Evolutionary conservation across 1,140 invertebrate genomes (phyloP).

Genomic region (Marisa cornuarietis): DNA sequence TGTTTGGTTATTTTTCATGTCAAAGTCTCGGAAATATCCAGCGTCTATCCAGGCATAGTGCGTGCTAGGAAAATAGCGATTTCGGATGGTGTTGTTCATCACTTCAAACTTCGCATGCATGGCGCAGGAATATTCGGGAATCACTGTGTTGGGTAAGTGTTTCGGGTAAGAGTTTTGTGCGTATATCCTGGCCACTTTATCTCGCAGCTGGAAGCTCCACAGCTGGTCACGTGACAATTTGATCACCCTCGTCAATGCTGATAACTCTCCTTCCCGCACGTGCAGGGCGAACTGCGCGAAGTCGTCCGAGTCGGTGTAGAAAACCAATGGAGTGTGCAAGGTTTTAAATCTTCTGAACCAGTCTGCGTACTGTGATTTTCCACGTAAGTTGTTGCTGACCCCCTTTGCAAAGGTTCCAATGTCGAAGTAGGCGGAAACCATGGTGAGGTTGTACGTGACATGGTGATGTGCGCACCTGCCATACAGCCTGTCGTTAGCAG

Average conservation of each 20-base stretch:
- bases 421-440: conserved; percentile 10
- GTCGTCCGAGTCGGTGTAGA: conserved; percentile 35
- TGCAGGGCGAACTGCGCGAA: conserved; percentile 18
- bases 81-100: conserved; percentile 33
- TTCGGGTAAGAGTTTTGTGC: conserved; percentile 44
- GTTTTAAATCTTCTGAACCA: conserved; percentile 39
- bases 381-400: not conserved
- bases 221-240: conserved; percentile 39
- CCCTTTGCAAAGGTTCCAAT: not conserved
- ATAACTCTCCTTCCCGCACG: conserved; percentile 30
- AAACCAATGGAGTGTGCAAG: conserved; percentile 34
- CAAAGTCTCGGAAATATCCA: conserved; percentile 46
- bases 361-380: conserved; percentile 12
- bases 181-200: conserved; percentile 42
- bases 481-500: no score
- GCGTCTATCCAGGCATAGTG: conserved; percentile 53
- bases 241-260: conserved; percentile 39
- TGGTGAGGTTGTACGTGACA: not conserved
- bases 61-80: conserved; percentile 35
- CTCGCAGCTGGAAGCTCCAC: conserved; percentile 47
- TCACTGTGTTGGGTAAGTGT: conserved; percentile 48
- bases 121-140: conserved; percentile 43
- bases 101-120: conserved; percentile 58
- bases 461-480: no score
- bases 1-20: conserved; percentile 14